Evolutionary conservation across 92 coral and sea anemone species (phyloP).

Genomic region (Phymanthus crucifer): DNA sequence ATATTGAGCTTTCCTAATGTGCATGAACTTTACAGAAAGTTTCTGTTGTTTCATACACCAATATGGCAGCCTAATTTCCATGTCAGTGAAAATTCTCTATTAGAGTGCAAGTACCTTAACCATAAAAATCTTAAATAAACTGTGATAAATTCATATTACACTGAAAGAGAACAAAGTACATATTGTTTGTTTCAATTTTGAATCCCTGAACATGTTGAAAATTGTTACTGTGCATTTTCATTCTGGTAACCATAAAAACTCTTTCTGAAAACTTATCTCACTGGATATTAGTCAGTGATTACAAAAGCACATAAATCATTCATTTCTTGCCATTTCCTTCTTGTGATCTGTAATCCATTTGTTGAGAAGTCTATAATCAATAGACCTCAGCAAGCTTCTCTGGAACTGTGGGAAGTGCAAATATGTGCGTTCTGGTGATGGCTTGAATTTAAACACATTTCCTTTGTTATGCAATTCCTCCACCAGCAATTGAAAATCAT

Average conservation of each 20-base stretch:
- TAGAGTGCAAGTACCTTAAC: background rate
- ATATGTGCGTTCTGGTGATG: slow-evolving; percentile 10
- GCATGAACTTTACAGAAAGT: no score
- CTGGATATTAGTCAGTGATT: no score
- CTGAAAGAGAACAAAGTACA: background rate
- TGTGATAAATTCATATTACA: background rate
- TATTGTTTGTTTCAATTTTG: background rate
- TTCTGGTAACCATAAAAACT: no score
- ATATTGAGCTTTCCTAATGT: no score
- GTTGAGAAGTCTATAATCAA: slow-evolving; percentile 8
- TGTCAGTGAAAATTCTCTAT: background rate
- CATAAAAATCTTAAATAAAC: background rate
- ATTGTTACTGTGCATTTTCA: background rate
- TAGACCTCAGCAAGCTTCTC: background rate
- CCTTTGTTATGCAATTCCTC: slow-evolving; percentile 29
- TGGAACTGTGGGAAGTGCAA: slow-evolving; percentile 12
- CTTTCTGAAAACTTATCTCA: no score
- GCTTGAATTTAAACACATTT: slow-evolving; percentile 7
- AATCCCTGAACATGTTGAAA: background rate
- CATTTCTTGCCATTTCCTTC: slow-evolving; percentile 2
- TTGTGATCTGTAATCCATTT: slow-evolving; percentile 27
- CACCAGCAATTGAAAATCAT: slow-evolving; percentile 23
- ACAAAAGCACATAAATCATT: no score
- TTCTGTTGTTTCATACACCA: background rate
- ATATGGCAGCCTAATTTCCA: background rate